A percentile compares a stretch with the other conserved stretches of the same genome.
Evolutionary conservation across 2,888 invertebrate species (phyloP).

Genomic region (Dynastes grantii): DNA sequence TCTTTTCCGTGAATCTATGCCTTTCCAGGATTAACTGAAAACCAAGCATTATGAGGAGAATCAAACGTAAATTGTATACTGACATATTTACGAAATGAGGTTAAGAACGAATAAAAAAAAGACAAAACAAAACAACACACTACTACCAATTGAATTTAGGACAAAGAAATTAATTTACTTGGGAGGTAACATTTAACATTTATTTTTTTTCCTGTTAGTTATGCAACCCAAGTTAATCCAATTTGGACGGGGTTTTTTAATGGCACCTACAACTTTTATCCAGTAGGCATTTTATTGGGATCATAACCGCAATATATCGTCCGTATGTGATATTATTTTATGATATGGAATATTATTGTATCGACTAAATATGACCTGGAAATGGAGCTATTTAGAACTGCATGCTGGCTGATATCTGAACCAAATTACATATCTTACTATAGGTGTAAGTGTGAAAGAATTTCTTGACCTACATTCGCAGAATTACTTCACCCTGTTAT

Average conservation of each 20-base stretch:
- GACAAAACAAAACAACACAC: constrained; percentile 1
- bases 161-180: no score
- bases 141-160: constrained; percentile 11
- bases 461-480: constrained; percentile 3
- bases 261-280: no score
- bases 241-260: no score
- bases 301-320: no score
- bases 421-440: neutral
- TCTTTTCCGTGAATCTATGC: no score
- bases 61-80: neutral
- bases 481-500: constrained; percentile 12
- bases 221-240: constrained; percentile 2
- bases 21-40: no score
- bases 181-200: no score
- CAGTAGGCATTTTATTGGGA: no score
- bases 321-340: neutral
- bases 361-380: constrained; percentile 2
- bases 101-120: neutral
- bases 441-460: constrained; percentile 5
- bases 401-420: neutral
- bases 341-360: neutral
- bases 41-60: no score
- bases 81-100: constrained; percentile 6
- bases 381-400: constrained; percentile 2
- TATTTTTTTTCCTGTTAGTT: neutral